These are phyloP conservation scores for Xestia c-nigrum DNA, from an alignment of 2,888 invertebrate genomes.

Conservation along the genomic window DNA sequence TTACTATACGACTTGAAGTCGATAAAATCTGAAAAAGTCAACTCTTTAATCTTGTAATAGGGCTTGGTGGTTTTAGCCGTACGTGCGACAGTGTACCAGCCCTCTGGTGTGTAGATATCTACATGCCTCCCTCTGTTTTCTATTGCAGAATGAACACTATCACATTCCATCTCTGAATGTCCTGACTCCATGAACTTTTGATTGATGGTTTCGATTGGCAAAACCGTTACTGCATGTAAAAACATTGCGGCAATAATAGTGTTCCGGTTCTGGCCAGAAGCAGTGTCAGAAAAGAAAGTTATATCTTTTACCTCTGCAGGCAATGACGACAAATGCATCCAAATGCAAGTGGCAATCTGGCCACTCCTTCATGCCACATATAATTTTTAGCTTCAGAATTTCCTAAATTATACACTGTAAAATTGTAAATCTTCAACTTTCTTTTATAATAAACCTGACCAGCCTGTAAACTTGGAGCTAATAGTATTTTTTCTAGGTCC, in stretches of 20 bases:
- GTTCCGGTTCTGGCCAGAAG: conserved; percentile 32
- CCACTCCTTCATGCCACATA: background rate
- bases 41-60: too few species aligned
- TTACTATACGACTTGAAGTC: background rate
- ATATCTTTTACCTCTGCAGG: background rate
- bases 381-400: background rate
- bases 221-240: conserved; percentile 3
- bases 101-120: too few species aligned
- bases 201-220: too few species aligned
- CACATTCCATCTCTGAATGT: conserved; percentile 17
- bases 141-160: background rate
- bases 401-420: too few species aligned
- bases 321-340: conserved; percentile 1
- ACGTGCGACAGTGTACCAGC: too few species aligned
- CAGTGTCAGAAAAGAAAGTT: conserved; percentile 48
- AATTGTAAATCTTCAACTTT: too few species aligned
- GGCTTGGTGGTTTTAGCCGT: too few species aligned
- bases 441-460: too few species aligned
- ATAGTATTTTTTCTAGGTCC: too few species aligned
- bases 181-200: too few species aligned
- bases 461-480: too few species aligned
- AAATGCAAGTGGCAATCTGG: conserved; percentile 1
- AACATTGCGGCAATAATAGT: conserved; percentile 30
- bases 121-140: too few species aligned
- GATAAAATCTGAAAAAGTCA: background rate